Evolutionary conservation across 2,113 vertebrate genomes (phyloP).

Genomic region (Sapajus apella): DNA sequence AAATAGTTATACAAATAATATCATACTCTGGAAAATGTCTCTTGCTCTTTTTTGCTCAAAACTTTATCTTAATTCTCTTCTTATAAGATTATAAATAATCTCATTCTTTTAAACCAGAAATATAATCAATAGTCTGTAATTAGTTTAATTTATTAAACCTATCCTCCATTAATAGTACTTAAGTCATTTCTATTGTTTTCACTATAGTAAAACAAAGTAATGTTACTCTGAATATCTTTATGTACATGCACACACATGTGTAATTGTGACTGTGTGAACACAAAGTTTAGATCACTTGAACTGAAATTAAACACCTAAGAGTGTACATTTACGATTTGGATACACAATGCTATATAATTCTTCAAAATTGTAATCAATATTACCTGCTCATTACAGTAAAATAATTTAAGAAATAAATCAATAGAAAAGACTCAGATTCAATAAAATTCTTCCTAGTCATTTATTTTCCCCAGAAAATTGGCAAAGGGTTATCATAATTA

Average conservation of each 20-base stretch:
- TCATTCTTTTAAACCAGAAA: background rate
- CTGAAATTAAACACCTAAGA: background rate
- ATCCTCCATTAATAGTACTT: background rate
- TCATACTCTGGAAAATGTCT: background rate
- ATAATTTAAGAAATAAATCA: background rate
- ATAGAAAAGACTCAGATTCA: background rate
- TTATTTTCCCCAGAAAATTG: background rate
- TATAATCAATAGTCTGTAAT: background rate
- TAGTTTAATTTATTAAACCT: background rate
- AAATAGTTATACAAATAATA: background rate
- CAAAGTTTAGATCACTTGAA: background rate
- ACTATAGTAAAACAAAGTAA: background rate
- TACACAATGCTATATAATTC: background rate
- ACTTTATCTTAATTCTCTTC: background rate
- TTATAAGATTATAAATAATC: background rate
- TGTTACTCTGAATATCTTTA: background rate
- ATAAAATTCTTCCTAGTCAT: background rate
- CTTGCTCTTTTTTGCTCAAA: background rate
- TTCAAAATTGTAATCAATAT: background rate
- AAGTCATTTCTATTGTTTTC: background rate
- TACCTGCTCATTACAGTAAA: background rate
- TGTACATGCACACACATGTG: background rate
- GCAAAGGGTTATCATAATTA: background rate
- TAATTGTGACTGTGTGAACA: background rate
- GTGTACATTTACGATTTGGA: background rate